Evolutionary conservation across 2,888 invertebrate genomes (phyloP).

Genomic region (Cantharis flavilabris): DNA sequence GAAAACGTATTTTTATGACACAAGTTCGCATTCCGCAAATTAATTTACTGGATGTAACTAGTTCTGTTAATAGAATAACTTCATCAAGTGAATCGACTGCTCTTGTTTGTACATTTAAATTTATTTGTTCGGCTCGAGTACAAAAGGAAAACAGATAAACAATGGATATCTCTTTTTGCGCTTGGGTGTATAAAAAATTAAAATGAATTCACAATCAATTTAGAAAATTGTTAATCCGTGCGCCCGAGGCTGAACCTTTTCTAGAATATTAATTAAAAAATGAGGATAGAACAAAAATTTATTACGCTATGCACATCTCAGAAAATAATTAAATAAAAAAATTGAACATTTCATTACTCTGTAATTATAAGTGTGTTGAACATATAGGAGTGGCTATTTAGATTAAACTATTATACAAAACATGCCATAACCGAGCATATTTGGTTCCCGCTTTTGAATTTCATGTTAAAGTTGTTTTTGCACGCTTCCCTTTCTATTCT

Average conservation of each 20-base stretch:
- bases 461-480: conserved; percentile 32
- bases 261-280: not conserved
- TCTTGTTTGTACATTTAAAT: not conserved
- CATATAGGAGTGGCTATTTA: conserved; percentile 7
- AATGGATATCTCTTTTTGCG: not conserved
- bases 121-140: not conserved
- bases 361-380: not conserved
- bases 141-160: not conserved
- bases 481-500: conserved; percentile 31
- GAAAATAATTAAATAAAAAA: not conserved
- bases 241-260: not conserved
- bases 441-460: conserved; percentile 28
- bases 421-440: conserved; percentile 26
- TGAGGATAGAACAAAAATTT: not conserved
- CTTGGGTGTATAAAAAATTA: not conserved
- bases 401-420: conserved; percentile 18
- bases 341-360: not conserved
- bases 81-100: not conserved
- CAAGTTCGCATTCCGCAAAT: not conserved
- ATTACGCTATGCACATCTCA: not conserved
- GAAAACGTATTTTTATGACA: not conserved
- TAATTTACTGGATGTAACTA: not conserved
- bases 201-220: not conserved
- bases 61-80: not conserved
- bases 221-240: not conserved